Base-by-base conservation (phyloP, 1,140 invertebrate genomes). In the Sweltsa coloradensis region DNA sequence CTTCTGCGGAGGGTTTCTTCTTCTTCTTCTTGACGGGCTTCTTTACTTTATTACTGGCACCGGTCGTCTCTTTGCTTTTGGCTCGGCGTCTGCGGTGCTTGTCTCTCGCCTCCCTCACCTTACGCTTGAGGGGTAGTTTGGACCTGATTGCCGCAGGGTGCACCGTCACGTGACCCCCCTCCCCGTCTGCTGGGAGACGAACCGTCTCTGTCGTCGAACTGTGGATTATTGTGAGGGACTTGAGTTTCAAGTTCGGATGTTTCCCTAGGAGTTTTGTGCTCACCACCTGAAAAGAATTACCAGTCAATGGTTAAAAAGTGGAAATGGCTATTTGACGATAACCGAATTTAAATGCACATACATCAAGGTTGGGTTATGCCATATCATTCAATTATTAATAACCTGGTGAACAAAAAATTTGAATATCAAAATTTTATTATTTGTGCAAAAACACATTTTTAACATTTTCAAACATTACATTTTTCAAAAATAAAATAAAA, bases 181-280 rank as follows among this genome's bases (percentile, higher is more conserved):
- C 83, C 45, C 75, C 75, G 50, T 81, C 79, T 50, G 83, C 76
- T 1, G 84, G 84, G 50, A 88, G 63, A 5, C 83, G 76, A 50
- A 88, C 83, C 37, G 84, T 85, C 69, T 88, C 84, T 34, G 84
- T 86, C 48, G 83, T 85, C 51, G 83, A 83, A 60, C 81, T 86
- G 72, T 87, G 84, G 55, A 87, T 85, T 66, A 87, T 87, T 51
- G 85, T 87, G 49, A 88, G 76, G 11, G 81, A 81, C 64, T 85
- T 86, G 57, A 85, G 71, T 65, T 88, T 87, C 63, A 78, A 70
- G 60, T 82, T 78, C 55, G 79, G 77, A 34, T 75, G 74, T 53
- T 86, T 87, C 54, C 83, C 80, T 53, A 88, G 70, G 53, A 85
- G 73, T 55, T 79, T 78, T 54, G 79, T 84, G 70, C 83, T 85